These are phyloP conservation scores for Lithophane socia DNA, from an alignment of 2,888 invertebrate genomes.

Conservation along the genomic window DNA sequence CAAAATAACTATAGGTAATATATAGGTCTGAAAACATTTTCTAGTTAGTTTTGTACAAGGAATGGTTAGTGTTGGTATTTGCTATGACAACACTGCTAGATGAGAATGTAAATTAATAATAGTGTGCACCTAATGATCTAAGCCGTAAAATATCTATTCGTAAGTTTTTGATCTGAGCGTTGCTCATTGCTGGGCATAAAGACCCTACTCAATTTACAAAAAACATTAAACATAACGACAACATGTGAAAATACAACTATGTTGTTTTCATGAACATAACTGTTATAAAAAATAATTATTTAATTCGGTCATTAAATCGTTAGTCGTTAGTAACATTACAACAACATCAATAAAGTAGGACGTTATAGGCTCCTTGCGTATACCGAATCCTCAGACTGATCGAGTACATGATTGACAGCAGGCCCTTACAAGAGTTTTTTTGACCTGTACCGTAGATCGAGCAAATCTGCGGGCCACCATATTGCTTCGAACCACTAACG, in stretches of 20 bases:
- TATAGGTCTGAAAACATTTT: slow-evolving; percentile 4
- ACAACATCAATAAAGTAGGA: background rate
- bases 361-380: no score
- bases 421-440: background rate
- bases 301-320: background rate
- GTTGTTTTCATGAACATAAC: slow-evolving; percentile 2
- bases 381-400: background rate
- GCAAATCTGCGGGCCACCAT: background rate
- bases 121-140: background rate
- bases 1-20: slow-evolving; percentile 15
- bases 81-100: background rate
- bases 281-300: background rate
- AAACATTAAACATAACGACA: slow-evolving; percentile 2
- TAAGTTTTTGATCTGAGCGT: background rate
- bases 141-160: background rate
- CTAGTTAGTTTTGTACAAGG: background rate
- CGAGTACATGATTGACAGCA: slow-evolving; percentile 3
- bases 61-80: slow-evolving; percentile 1
- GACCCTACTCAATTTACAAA: background rate
- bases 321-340: slow-evolving; percentile 4
- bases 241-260: slow-evolving; percentile 4
- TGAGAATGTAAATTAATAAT: background rate
- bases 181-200: background rate
- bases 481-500: background rate
- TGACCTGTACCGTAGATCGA: background rate